These are phyloP conservation scores for Sitobion miscanthi DNA, from an alignment of 1,140 invertebrate species.

Conservation along the genomic window DNA sequence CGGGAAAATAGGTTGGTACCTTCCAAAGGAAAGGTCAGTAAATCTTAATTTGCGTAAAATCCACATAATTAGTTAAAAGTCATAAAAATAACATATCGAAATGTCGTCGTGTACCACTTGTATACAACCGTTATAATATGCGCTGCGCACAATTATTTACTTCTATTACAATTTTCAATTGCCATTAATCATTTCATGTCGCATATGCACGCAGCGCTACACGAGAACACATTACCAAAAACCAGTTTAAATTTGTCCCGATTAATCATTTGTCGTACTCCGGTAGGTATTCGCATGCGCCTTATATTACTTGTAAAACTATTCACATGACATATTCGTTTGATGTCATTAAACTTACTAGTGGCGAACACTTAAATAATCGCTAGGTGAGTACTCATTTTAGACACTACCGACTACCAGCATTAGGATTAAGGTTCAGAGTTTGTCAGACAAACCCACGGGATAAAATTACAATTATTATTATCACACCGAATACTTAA, in stretches of 20 bases:
- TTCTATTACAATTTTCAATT: not conserved
- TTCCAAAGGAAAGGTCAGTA: too few species aligned
- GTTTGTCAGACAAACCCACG: too few species aligned
- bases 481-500: not conserved
- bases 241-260: not conserved
- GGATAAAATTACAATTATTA: not conserved
- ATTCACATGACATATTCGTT: not conserved
- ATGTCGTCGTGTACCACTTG: not conserved
- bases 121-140: not conserved
- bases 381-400: not conserved
- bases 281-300: too few species aligned
- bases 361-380: too few species aligned
- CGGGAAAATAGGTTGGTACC: not conserved
- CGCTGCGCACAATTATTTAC: not conserved
- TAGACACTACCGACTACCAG: not conserved
- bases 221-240: not conserved
- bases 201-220: not conserved
- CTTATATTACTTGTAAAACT: not conserved
- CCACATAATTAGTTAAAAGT: not conserved
- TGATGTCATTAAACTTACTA: not conserved
- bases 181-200: not conserved
- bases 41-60: not conserved
- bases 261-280: not conserved
- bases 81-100: not conserved
- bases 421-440: not conserved